Percentiles rank a stretch among this genome's conserved stretches.
Evolutionary conservation across 2,113 vertebrate species (phyloP).

Genomic region (Sylvietta virens): DNA sequence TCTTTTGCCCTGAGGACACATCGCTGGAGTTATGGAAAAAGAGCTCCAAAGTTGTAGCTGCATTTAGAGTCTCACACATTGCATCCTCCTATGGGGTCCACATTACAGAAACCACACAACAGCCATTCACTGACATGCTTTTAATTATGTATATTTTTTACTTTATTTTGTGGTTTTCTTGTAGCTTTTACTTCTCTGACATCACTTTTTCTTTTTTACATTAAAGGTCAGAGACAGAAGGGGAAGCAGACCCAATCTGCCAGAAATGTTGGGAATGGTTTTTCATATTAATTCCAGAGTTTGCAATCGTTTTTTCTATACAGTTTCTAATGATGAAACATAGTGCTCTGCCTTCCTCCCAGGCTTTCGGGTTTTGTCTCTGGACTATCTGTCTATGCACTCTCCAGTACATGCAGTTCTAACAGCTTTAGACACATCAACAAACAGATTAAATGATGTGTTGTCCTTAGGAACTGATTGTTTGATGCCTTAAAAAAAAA

Average conservation of each 20-base stretch:
- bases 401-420: not conserved
- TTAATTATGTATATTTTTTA: conserved; percentile 24
- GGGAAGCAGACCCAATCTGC: not conserved
- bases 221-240: not conserved
- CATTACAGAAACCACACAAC: not conserved
- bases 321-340: not conserved
- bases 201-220: not conserved
- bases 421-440: not conserved
- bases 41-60: not conserved
- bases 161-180: not conserved
- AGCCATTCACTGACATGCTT: not conserved
- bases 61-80: not conserved
- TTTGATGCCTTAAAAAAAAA: not conserved
- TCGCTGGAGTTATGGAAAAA: not conserved
- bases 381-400: not conserved
- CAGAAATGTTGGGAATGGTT: not conserved
- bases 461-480: not conserved
- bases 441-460: not conserved
- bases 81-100: not conserved
- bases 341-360: not conserved
- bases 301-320: not conserved
- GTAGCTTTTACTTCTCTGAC: conserved; percentile 24
- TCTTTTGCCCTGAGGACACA: not conserved
- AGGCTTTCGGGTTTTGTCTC: not conserved
- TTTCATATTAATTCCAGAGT: not conserved